Evolutionary conservation across 2,797 vertebrate genomes (phyloP).

Genomic region (Halcyon chelicuti): DNA sequence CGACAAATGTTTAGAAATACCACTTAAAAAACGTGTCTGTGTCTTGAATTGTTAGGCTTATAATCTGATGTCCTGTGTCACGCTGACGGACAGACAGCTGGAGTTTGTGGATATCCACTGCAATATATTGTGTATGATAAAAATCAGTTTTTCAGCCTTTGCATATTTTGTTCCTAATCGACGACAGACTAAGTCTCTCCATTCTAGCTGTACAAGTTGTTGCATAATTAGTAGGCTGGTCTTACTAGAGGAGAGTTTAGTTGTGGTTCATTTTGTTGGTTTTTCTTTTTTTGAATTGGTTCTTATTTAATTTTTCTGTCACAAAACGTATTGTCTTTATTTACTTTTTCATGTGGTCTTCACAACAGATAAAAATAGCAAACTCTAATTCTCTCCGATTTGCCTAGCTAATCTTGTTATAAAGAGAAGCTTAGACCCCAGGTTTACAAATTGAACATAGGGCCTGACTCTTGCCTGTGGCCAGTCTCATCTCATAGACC

Average conservation of each 20-base stretch:
- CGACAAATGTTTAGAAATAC: conserved; percentile 23
- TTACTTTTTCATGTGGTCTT: neutral
- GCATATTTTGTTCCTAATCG: conserved; percentile 4
- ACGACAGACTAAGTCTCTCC: neutral
- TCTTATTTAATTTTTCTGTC: conserved; percentile 17
- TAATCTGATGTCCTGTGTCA: conserved; percentile 16
- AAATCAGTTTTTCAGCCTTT: conserved; percentile 20
- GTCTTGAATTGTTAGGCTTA: conserved; percentile 22
- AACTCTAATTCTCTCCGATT: conserved; percentile 16
- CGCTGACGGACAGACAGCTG: neutral
- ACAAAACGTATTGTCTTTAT: neutral
- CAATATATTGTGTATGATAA: neutral
- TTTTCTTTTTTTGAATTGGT: neutral
- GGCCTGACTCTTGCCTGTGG: neutral
- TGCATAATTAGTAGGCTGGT: conserved; percentile 19
- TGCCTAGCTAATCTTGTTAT: conserved; percentile 47
- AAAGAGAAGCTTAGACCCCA: conserved; percentile 33
- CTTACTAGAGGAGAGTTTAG: neutral
- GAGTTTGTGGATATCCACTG: neutral
- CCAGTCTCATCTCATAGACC: neutral
- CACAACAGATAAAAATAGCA: conserved; percentile 24
- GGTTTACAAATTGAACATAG: neutral
- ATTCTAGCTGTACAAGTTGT: neutral
- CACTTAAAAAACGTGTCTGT: conserved; percentile 20
- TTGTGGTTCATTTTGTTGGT: neutral